Percentiles rank a stretch among this genome's conserved stretches.
Evolutionary conservation across 2,888 invertebrate species (phyloP).

Genomic region (Rhingia campestris): DNA sequence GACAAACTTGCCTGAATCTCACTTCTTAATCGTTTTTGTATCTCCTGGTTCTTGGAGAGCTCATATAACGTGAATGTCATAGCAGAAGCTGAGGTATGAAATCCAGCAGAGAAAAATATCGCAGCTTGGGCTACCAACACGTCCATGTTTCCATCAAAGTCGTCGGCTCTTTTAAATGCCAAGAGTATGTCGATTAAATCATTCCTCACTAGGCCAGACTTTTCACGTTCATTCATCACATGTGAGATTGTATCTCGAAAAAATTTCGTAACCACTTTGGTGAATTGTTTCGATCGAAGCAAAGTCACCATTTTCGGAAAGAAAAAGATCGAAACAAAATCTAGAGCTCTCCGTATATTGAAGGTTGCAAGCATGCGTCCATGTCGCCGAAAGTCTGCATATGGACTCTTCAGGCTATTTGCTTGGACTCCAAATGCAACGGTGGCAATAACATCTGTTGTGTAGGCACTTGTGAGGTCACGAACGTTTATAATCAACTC

Average conservation of each 20-base stretch:
- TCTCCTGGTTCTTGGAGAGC: conserved; percentile 80
- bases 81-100: conserved; percentile 82
- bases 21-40: conserved; percentile 81
- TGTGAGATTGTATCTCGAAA: conserved; percentile 79
- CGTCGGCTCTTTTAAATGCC: conserved; percentile 78
- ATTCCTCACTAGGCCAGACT: conserved; percentile 79
- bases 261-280: conserved; percentile 76
- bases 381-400: conserved; percentile 78
- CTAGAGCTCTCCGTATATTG: conserved; percentile 65
- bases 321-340: conserved; percentile 75
- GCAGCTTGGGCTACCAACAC: conserved; percentile 80
- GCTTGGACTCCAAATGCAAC: conserved; percentile 80
- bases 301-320: conserved; percentile 75
- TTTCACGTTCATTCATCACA: conserved; percentile 79
- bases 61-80: conserved; percentile 82
- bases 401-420: conserved; percentile 79
- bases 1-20: conserved; percentile 82
- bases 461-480: conserved; percentile 78
- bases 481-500: conserved; percentile 15
- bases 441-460: conserved; percentile 80
- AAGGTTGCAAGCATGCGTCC: conserved; percentile 76
- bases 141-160: conserved; percentile 23
- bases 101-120: conserved; percentile 80
- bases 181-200: conserved; percentile 83
- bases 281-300: conserved; percentile 75